Evolutionary conservation across 35 echinoderm and acorn worm genomes (phyloP).

Genomic region (Apostichopus japonicus): DNA sequence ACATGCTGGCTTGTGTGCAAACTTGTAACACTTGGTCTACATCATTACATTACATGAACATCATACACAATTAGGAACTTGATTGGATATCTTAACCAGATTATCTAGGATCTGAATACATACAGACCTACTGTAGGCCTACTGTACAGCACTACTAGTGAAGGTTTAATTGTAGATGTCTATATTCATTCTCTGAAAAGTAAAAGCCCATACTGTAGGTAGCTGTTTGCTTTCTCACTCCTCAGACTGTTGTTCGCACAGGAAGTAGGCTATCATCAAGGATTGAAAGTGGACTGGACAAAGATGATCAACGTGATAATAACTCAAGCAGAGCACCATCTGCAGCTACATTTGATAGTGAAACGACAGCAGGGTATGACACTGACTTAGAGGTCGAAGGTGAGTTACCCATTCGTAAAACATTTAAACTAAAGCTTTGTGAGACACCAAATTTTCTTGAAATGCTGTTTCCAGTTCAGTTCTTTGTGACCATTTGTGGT

Average conservation of each 20-base stretch:
- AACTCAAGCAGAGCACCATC: slow-evolving; percentile 63
- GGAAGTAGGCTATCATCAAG: slow-evolving; percentile 71
- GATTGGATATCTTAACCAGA: too few species aligned
- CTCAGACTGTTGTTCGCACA: slow-evolving; percentile 73
- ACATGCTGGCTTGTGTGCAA: too few species aligned
- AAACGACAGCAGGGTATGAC: slow-evolving; percentile 80
- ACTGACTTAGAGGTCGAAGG: slow-evolving; percentile 96
- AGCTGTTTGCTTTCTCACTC: background rate
- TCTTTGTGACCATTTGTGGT: too few species aligned
- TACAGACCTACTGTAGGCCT: background rate
- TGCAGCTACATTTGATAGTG: slow-evolving; percentile 68
- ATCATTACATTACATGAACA: too few species aligned
- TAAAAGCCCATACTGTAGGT: too few species aligned
- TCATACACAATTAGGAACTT: too few species aligned
- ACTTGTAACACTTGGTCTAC: too few species aligned
- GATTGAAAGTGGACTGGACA: slow-evolving; percentile 71
- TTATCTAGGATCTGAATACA: background rate
- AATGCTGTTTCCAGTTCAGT: too few species aligned
- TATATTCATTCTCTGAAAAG: too few species aligned
- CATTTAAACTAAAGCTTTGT: too few species aligned
- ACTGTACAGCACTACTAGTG: background rate
- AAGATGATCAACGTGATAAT: slow-evolving; percentile 53
- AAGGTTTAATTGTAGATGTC: background rate
- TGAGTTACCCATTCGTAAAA: background rate
- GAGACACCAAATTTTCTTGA: too few species aligned